Evolutionary conservation across 37 sponge, comb jelly and placozoan genomes (phyloP), one percentile per base, ranked within the genome.

Genomic region (Cliona cf. orientalis): DNA sequence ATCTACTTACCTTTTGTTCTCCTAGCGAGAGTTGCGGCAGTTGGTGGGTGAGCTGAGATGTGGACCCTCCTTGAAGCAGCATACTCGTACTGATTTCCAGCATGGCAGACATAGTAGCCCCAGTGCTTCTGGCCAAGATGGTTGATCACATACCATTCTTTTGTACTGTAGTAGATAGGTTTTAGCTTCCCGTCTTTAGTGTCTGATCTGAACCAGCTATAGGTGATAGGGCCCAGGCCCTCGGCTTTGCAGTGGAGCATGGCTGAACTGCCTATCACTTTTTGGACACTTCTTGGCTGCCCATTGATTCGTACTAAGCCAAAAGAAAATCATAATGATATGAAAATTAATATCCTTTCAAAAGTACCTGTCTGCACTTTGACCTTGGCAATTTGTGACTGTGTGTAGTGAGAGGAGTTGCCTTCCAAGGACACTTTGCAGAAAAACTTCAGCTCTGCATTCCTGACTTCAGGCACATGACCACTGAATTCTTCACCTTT

Each of bases 101-200:
- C 87, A 42, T 79, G 87, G 39, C 87, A 86, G 4, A 22, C 23
- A 25, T 86, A 86, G 41, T 79, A 86, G 19, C 87, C 87, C 21
- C 58, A 5, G 73, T 86, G 33, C n/a, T 59, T 23, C 40, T 43
- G 36, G 0, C 25, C 41, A 4, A 79, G 66, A 6, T 39, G 12
- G 14, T 61, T 21, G 40, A 86, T 72, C 1, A 41, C 1, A 31
- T 79, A 43, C 22, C 49, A 21, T 32, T 57, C 80, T 29, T 11
- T 4, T 5, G 1, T 53, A 22, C 29, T 57, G 12, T 23, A 0
- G 28, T 64, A 7, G 2, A 63, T 5, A 2, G 21, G 62, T 11
- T 66, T 31, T 3, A 42, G 26, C 31, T 58, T 56, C 19, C 86
- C 86, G 17, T 70, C 58, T 43, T 37, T 40, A 14, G 57, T 75